phyloP scores from a whole-genome alignment of 2,888 invertebrate genomes.

The Leucophenga montana region DNA sequence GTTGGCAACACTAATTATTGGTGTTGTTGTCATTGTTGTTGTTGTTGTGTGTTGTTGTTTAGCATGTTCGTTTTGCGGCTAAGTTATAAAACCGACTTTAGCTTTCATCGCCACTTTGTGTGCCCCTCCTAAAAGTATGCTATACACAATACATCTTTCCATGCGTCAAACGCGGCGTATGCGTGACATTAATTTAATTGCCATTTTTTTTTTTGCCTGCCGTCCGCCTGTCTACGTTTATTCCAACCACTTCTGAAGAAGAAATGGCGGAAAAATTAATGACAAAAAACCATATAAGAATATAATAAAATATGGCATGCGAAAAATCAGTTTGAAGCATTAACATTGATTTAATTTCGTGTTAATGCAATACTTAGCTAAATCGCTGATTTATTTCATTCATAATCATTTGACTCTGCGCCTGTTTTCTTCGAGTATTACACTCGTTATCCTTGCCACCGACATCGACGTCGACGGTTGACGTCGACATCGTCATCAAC shows the following conservation, averaged over 20 bases:
- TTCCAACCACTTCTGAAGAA: too few species aligned
- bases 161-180: slow-evolving; percentile 57
- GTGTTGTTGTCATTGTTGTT: slow-evolving; percentile 42
- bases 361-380: slow-evolving; percentile 48
- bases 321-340: slow-evolving; percentile 65
- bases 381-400: not conserved
- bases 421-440: not conserved
- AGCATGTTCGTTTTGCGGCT: slow-evolving; percentile 51
- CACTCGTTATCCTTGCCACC: not conserved
- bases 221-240: not conserved
- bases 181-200: slow-evolving; percentile 67
- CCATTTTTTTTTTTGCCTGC: slow-evolving; percentile 48
- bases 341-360: slow-evolving; percentile 66
- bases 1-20: slow-evolving; percentile 62
- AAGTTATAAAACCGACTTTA: slow-evolving; percentile 52
- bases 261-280: slow-evolving; percentile 7
- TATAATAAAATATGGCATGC: slow-evolving; percentile 8
- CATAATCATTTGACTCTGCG: not conserved
- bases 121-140: not conserved
- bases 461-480: not conserved
- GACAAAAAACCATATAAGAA: not conserved
- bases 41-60: slow-evolving; percentile 41
- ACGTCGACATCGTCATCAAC: not conserved
- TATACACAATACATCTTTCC: slow-evolving; percentile 1
- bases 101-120: slow-evolving; percentile 32